A percentile compares a stretch with the other conserved stretches of the same genome.
Conservation (phyloP, 2,113 vertebrate species). For the Rhineura floridana region DNA sequence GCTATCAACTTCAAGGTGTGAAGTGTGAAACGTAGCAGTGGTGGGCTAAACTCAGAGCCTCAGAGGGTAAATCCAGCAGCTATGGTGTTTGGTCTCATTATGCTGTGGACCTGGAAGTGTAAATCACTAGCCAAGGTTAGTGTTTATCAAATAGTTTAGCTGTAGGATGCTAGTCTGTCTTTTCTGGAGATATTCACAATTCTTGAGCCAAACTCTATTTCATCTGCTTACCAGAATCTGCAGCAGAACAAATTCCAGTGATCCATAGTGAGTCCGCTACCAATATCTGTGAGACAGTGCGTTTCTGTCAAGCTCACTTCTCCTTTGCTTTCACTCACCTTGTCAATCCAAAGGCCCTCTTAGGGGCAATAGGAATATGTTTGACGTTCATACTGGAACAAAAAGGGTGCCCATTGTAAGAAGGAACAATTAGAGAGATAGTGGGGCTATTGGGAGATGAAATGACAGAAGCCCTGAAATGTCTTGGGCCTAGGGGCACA, state of each 20-base stretch:
- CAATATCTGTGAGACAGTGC: not conserved
- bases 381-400: not conserved
- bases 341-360: not conserved
- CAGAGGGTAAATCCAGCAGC: not conserved
- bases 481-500: not conserved
- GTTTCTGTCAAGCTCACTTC: not conserved
- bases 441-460: not conserved
- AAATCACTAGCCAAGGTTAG: not conserved
- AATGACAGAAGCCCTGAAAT: not conserved
- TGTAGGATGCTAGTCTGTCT: not conserved
- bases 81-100: not conserved
- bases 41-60: conserved; percentile 24
- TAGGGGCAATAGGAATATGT: not conserved
- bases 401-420: not conserved
- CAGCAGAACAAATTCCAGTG: not conserved
- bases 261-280: not conserved
- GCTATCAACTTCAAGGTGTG: conserved; percentile 52
- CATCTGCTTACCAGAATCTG: no score
- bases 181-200: not conserved
- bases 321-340: not conserved
- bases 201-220: not conserved
- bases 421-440: not conserved
- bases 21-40: conserved; percentile 26
- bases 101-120: not conserved
- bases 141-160: not conserved